Evolutionary conservation across 2,888 invertebrate genomes (phyloP).

Genomic region (Synanthedon myopaeformis): DNA sequence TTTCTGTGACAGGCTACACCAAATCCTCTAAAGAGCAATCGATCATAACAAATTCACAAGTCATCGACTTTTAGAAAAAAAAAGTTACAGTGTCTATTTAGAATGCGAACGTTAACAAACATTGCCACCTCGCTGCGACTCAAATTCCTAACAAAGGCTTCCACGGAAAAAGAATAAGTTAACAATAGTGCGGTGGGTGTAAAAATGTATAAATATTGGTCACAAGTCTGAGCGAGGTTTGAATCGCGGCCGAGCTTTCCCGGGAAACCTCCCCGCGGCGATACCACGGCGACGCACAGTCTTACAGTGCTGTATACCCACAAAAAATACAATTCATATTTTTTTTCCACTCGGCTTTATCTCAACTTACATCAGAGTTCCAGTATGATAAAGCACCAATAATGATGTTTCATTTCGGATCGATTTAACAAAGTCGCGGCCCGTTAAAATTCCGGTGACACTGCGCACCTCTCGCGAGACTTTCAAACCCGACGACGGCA

Average conservation of each 20-base stretch:
- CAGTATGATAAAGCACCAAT: conserved; percentile 65
- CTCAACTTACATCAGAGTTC: conserved; percentile 54
- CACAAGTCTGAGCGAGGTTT: conserved; percentile 31
- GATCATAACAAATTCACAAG: conserved; percentile 69
- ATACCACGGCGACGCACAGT: conserved; percentile 57
- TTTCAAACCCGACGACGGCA: conserved; percentile 10
- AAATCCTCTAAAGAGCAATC: conserved; percentile 41
- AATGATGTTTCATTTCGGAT: conserved; percentile 64
- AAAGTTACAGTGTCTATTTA: conserved; percentile 48
- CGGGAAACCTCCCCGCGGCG: conserved; percentile 66
- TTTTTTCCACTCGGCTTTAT: conserved; percentile 42
- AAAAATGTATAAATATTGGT: conserved; percentile 60
- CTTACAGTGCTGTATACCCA: conserved; percentile 52
- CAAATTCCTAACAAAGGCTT: conserved; percentile 56
- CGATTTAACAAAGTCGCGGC: conserved; percentile 46
- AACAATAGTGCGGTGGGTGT: conserved; percentile 59
- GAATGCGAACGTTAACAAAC: conserved; percentile 59
- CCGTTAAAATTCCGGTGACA: conserved; percentile 13
- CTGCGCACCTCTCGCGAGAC: conserved; percentile 9
- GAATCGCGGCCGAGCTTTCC: conserved; percentile 35
- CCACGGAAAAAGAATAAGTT: conserved; percentile 41
- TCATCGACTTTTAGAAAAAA: conserved; percentile 66
- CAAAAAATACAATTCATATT: conserved; percentile 55
- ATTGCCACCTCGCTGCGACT: conserved; percentile 62
- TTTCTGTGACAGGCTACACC: conserved; percentile 14